These are phyloP conservation scores for roundworm (Caenorhabditis elegans) DNA, from an alignment of 1,140 invertebrate genomes.

Conservation along the genomic window DNA sequence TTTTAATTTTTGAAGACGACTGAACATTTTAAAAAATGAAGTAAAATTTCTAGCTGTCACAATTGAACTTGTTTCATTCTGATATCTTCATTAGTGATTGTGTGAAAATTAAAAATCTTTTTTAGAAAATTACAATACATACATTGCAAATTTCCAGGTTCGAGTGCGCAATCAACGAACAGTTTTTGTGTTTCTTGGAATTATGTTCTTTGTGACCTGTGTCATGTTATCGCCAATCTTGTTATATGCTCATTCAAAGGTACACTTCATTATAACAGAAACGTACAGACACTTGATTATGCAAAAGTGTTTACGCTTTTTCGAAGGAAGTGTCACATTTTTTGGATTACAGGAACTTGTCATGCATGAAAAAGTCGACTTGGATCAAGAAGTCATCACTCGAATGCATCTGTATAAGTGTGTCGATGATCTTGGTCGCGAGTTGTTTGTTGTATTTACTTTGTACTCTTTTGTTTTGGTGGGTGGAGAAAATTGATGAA, in stretches of 20 bases:
- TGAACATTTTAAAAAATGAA: too few species aligned
- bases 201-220: constrained; percentile 34
- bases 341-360: constrained; percentile 56
- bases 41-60: too few species aligned
- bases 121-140: too few species aligned
- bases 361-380: constrained; percentile 58
- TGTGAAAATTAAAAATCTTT: too few species aligned
- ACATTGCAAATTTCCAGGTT: not conserved
- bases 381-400: constrained; percentile 59
- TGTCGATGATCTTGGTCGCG: constrained; percentile 60
- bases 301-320: not conserved
- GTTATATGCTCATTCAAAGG: constrained; percentile 39
- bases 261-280: too few species aligned
- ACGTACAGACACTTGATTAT: not conserved
- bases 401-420: constrained; percentile 63
- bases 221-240: constrained; percentile 35
- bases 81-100: too few species aligned
- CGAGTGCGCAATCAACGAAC: constrained; percentile 16
- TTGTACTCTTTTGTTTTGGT: constrained; percentile 58
- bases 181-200: constrained; percentile 2
- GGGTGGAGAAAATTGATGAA: not conserved
- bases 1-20: too few species aligned
- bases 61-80: too few species aligned
- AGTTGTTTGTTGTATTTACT: constrained; percentile 51
- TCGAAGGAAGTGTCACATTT: not conserved